These are phyloP conservation scores for Ictidomys tridecemlineatus DNA, from an alignment of 2,113 vertebrate species.

Conservation along the genomic window DNA sequence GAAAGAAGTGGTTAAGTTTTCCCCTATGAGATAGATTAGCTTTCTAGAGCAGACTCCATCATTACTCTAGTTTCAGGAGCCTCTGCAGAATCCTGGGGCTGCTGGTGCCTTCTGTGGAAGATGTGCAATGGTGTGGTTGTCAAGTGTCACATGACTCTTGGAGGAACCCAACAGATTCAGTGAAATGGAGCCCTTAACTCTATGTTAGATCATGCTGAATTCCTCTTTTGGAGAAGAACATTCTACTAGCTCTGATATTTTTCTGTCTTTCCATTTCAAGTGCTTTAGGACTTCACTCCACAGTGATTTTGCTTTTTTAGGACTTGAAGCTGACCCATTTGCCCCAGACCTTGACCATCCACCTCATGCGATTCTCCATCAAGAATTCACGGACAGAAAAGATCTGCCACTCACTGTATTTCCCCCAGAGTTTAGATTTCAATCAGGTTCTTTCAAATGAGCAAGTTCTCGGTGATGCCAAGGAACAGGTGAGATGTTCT, in stretches of 20 bases:
- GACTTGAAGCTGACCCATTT: slow-evolving; percentile 79
- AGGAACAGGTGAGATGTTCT: slow-evolving; percentile 79
- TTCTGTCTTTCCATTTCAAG: background rate
- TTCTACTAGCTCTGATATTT: accelerated
- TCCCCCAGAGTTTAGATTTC: slow-evolving; percentile 86
- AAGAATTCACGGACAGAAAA: slow-evolving; percentile 75
- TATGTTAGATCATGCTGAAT: no score
- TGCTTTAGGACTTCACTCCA: background rate
- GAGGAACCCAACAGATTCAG: no score
- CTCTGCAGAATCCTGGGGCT: background rate
- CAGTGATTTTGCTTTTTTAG: slow-evolving; percentile 78
- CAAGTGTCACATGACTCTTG: background rate
- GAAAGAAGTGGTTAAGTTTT: background rate
- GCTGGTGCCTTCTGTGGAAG: background rate
- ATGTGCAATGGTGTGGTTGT: background rate
- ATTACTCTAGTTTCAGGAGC: background rate
- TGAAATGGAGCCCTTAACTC: background rate
- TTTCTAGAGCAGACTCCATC: background rate
- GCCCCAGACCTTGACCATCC: slow-evolving; percentile 87
- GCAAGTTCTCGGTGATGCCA: slow-evolving; percentile 58
- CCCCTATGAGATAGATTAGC: no score
- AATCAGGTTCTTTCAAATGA: slow-evolving; percentile 72
- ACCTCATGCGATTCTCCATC: slow-evolving; percentile 85
- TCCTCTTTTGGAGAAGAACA: background rate
- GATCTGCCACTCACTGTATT: slow-evolving; percentile 82